Percentiles rank a stretch among this genome's conserved stretches.
phyloP scores from a whole-genome alignment of 1,140 invertebrate species.

The Euwallacea fornicatus region DNA sequence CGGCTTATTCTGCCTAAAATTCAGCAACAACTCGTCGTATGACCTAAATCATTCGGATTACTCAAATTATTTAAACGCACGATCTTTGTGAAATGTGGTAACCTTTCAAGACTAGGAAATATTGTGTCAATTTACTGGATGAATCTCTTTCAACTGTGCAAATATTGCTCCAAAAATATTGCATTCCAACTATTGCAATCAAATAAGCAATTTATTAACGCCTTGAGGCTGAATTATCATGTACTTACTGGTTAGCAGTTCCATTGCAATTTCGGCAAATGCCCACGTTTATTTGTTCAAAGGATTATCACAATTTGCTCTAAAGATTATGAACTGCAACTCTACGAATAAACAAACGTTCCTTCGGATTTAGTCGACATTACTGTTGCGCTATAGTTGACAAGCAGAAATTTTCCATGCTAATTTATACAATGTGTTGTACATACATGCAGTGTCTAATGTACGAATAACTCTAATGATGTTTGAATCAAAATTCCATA shows the following conservation, averaged over 20 bases:
- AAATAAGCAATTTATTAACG: neutral
- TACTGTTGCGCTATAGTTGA: slow-evolving; percentile 4
- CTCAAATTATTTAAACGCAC: slow-evolving; percentile 36
- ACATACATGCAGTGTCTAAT: neutral
- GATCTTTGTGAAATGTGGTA: slow-evolving; percentile 35
- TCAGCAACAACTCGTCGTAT: slow-evolving; percentile 32
- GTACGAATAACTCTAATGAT: neutral
- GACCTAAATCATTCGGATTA: slow-evolving; percentile 35
- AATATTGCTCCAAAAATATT: too few relatives aligned
- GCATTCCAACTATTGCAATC: too few relatives aligned
- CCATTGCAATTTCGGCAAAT: slow-evolving; percentile 26
- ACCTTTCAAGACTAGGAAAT: slow-evolving; percentile 25
- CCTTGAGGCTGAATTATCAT: slow-evolving; percentile 11
- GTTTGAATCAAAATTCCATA: neutral
- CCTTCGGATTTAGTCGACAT: slow-evolving; percentile 10
- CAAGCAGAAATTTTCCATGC: slow-evolving; percentile 8
- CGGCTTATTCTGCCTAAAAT: slow-evolving; percentile 31
- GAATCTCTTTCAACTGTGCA: too few relatives aligned
- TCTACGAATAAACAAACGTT: slow-evolving; percentile 24
- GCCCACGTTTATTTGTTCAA: slow-evolving; percentile 18
- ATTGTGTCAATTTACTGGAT: slow-evolving; percentile 23
- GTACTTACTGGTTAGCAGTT: slow-evolving; percentile 19
- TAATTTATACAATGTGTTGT: slow-evolving; percentile 8
- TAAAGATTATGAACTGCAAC: slow-evolving; percentile 34
- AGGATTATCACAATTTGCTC: slow-evolving; percentile 26